Evolutionary conservation across 2,888 invertebrate genomes (phyloP).

Genomic region (Acheta domesticus): DNA sequence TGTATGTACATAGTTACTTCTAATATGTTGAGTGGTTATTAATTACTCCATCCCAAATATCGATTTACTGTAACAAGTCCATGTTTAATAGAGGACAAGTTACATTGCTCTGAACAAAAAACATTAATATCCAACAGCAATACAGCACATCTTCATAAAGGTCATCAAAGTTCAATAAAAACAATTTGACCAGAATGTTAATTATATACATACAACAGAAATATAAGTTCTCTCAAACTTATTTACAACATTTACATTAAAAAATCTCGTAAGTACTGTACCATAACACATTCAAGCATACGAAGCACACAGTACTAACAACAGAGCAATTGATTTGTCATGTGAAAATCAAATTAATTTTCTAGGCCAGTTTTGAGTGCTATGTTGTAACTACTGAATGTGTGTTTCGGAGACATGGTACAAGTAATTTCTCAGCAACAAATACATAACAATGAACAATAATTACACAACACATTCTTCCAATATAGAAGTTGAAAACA

Average conservation of each 20-base stretch:
- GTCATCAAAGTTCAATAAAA: neutral
- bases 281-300: too few species aligned
- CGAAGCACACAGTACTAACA: too few species aligned
- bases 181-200: neutral
- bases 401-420: too few species aligned
- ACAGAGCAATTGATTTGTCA: too few species aligned
- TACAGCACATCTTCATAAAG: neutral
- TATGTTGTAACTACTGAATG: too few species aligned
- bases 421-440: too few species aligned
- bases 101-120: neutral
- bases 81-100: neutral
- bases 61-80: neutral
- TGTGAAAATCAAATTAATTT: too few species aligned
- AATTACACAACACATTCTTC: too few species aligned
- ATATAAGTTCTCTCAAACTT: neutral
- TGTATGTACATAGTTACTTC: neutral
- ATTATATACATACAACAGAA: neutral
- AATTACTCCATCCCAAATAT: neutral
- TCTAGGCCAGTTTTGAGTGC: too few species aligned
- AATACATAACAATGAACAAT: too few species aligned
- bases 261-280: neutral
- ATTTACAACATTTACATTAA: conserved; percentile 1
- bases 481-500: too few species aligned
- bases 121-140: conserved; percentile 5
- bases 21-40: neutral